phyloP scores from a whole-genome alignment of 2,888 invertebrate species.

The Sclerodermus sp. region DNA sequence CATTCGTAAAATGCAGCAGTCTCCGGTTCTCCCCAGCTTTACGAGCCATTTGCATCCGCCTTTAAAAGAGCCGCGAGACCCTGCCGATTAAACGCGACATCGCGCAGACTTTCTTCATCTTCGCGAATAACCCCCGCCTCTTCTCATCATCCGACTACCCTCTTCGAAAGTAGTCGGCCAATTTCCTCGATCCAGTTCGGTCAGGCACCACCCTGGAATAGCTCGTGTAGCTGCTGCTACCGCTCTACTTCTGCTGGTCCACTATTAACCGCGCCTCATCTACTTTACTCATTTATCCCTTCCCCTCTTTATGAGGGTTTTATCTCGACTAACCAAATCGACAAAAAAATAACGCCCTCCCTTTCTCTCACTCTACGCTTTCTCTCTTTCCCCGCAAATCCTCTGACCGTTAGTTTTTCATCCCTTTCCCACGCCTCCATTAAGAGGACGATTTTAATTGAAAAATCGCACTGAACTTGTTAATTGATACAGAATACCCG shows the following conservation, averaged over 20 bases:
- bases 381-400: conserved; percentile 2
- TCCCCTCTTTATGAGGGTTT: not conserved
- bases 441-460: no score
- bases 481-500: no score
- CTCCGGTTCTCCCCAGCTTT: conserved; percentile 40
- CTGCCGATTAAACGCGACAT: conserved; percentile 52
- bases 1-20: no score
- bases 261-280: conserved; percentile 14
- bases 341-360: not conserved
- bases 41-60: conserved; percentile 54
- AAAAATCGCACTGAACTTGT: no score
- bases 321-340: no score
- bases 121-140: not conserved
- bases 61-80: conserved; percentile 47
- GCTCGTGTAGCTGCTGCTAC: not conserved
- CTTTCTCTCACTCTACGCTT: conserved; percentile 3
- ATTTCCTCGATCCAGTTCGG: conserved; percentile 17
- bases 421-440: not conserved
- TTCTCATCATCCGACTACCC: no score
- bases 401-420: conserved; percentile 2
- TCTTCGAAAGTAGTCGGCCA: not conserved
- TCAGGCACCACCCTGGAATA: no score
- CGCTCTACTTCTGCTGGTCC: conserved; percentile 10
- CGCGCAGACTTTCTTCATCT: conserved; percentile 1
- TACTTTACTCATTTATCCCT: conserved; percentile 11